Base-by-base conservation (phyloP, 2,797 vertebrate species). In the Limnodromus scolopaceus region DNA sequence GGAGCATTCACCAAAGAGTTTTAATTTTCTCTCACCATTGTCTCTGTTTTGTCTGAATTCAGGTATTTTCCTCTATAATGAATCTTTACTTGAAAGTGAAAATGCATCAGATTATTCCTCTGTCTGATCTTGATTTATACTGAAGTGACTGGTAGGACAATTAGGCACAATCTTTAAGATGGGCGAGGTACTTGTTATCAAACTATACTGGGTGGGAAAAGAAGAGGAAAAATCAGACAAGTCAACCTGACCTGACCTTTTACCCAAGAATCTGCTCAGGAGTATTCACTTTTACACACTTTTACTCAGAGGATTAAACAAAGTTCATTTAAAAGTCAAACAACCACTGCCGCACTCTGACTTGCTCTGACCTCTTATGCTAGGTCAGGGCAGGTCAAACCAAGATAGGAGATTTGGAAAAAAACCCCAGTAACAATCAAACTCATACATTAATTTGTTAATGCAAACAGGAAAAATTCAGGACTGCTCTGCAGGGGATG, bases 241-340 rank as follows among this genome's bases (percentile, higher is more conserved):
- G 69, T 77, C 89, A 93, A 94, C 79, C 95, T 87, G 79, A 87
- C 91, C 85, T 95, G 94, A 96, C 92, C 93, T 93, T 96, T 96
- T 88, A 95, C 87, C 81, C 6, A 55, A 79, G 70, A 94, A 92
- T n/a, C 65, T 86, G 54, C 61, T 69, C 58, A 84, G 36, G 14
- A 77, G 23, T 97, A 93, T 91, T 97, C 89, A 91, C 94, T 96
- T 96, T 94, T 96, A 92, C 88, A 94, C 95, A 95, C 96, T 97
- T 97, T 96, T 97, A 92, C 91, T 93, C 83, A 45, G 78, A 91
- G 72, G 41, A 84, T 95, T 96, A 90, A 95, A 93, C 93, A 93
- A 97, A 92, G 75, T 89, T 94, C 76, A 75, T 92, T 96, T 93
- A 58, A 84, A 96, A 97, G 87, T 83, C 88, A 97, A 97, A 88